These are phyloP conservation scores for Hippopotamus amphibius DNA, from an alignment of 2,113 vertebrate genomes.

Conservation along the genomic window DNA sequence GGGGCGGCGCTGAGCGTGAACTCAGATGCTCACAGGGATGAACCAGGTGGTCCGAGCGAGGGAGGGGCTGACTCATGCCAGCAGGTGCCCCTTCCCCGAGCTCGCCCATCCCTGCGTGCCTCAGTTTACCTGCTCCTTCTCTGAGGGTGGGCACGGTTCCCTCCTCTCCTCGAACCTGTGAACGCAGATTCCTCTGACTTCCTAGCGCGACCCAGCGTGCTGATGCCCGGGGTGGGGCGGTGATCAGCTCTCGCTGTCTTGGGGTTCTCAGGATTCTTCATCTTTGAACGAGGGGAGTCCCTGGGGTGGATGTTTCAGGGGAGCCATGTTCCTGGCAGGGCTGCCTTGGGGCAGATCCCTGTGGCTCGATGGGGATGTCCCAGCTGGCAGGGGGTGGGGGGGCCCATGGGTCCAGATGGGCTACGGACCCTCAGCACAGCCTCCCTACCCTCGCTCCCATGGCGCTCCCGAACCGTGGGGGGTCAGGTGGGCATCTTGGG, in stretches of 20 bases:
- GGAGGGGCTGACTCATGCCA: no score
- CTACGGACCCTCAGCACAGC: background rate
- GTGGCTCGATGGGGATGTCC: background rate
- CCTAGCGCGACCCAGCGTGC: fast-evolving
- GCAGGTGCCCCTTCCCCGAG: fast-evolving
- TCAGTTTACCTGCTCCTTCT: background rate
- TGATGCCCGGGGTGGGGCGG: fast-evolving
- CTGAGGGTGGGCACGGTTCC: background rate
- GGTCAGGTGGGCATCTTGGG: background rate
- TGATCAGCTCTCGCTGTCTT: fast-evolving
- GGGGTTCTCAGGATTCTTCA: fast-evolving
- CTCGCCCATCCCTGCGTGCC: background rate
- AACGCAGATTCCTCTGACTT: background rate
- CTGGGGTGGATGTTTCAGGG: fast-evolving
- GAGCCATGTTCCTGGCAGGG: background rate
- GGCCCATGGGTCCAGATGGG: fast-evolving
- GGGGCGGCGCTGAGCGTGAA: background rate
- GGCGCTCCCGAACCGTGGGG: no score
- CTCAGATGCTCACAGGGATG: background rate
- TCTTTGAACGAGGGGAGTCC: fast-evolving
- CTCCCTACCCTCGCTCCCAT: fast-evolving
- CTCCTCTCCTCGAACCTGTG: background rate
- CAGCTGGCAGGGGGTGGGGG: fast-evolving
- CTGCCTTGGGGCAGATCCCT: background rate
- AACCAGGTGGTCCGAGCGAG: background rate